phyloP scores from a whole-genome alignment of 2,888 invertebrate species.

The Microctonus brassicae region DNA sequence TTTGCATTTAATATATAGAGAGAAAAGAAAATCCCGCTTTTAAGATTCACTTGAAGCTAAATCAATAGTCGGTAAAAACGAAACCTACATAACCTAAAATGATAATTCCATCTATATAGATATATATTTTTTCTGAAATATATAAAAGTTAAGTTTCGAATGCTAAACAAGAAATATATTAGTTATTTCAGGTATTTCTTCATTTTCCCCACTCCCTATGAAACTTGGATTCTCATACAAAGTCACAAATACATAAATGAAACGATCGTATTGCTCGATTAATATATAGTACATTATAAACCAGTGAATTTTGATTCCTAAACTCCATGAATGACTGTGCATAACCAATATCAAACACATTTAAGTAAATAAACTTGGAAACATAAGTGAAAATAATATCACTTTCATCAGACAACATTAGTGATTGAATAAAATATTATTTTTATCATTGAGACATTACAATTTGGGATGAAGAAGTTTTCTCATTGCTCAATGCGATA shows the following conservation, averaged over 20 bases:
- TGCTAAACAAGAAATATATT: neutral
- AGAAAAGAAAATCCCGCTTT: neutral
- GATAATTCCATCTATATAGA: no score
- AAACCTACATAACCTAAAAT: neutral
- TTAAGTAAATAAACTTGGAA: neutral
- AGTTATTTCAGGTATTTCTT: no score
- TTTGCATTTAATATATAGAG: neutral
- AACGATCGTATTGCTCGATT: neutral
- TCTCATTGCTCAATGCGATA: neutral
- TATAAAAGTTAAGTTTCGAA: neutral
- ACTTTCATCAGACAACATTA: no score
- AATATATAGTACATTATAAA: slow-evolving; percentile 4
- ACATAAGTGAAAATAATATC: no score
- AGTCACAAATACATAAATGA: no score
- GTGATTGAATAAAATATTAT: neutral
- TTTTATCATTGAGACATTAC: neutral
- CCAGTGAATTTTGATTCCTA: slow-evolving; percentile 17
- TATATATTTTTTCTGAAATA: neutral
- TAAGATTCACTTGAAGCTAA: neutral
- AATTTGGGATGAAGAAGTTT: neutral
- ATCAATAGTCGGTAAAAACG: neutral
- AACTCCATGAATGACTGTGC: slow-evolving; percentile 19
- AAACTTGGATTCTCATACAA: neutral
- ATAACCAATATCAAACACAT: slow-evolving; percentile 9
- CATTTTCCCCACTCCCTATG: slow-evolving; percentile 6